These are phyloP conservation scores for Hirtodrosophila confusa DNA, from an alignment of 2,888 invertebrate genomes.

Conservation along the genomic window DNA sequence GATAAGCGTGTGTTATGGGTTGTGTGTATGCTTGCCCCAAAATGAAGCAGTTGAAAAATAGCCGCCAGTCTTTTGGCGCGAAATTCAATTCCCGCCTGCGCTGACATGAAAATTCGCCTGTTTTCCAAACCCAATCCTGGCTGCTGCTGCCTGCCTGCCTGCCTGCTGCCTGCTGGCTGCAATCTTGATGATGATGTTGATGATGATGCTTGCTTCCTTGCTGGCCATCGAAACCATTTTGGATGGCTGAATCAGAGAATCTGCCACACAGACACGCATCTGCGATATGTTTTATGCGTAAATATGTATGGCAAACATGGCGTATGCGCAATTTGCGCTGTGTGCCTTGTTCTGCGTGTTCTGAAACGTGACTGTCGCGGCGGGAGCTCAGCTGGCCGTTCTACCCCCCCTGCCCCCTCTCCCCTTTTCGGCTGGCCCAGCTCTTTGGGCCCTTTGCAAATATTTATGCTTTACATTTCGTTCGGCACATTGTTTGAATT, in stretches of 20 bases:
- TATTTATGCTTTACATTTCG: constrained; percentile 79
- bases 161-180: background rate
- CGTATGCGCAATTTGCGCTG: constrained; percentile 72
- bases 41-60: constrained; percentile 71
- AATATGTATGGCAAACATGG: constrained; percentile 72
- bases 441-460: constrained; percentile 69
- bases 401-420: constrained; percentile 10
- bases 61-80: constrained; percentile 78
- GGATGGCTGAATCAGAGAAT: constrained; percentile 10
- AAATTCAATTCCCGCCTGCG: constrained; percentile 79
- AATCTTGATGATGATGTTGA: constrained; percentile 45
- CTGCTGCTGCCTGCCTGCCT: too few species aligned
- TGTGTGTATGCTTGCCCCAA: constrained; percentile 53
- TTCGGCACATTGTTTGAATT: constrained; percentile 79
- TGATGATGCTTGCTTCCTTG: constrained; percentile 28
- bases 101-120: constrained; percentile 71
- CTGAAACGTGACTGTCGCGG: constrained; percentile 69
- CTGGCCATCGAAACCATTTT: constrained; percentile 48
- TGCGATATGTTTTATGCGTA: constrained; percentile 63
- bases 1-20: constrained; percentile 33
- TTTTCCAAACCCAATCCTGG: background rate
- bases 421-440: background rate
- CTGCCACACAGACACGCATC: constrained; percentile 14
- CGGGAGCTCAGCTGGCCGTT: constrained; percentile 67
- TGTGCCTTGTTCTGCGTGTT: constrained; percentile 53